Conservation (phyloP, 2,113 vertebrate species). For the Neomonachus schauinslandi region DNA sequence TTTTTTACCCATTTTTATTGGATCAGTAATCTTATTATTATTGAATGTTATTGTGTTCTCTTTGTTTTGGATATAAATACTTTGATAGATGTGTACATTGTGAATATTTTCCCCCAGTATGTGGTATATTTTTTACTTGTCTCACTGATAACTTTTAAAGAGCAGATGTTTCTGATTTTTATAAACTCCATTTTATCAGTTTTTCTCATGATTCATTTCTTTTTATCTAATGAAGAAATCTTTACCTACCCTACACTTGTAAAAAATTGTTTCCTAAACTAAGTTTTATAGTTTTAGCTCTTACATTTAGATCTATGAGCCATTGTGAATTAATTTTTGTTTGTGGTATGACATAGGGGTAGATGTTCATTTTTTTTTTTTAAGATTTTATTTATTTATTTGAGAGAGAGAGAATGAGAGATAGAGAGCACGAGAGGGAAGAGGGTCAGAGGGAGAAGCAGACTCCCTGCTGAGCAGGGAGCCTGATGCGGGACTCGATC, state of each 20-base stretch:
- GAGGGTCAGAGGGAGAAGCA: no score
- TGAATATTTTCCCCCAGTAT: not conserved
- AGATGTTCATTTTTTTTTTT: not conserved
- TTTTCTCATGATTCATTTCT: not conserved
- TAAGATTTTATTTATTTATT: no score
- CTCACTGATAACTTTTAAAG: conserved; percentile 31
- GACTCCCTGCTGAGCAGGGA: no score
- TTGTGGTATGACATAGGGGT: not conserved
- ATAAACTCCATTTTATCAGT: not conserved
- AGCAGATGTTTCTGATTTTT: conserved; percentile 33
- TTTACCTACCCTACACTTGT: not conserved
- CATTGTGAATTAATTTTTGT: conserved; percentile 9
- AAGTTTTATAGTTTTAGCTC: not conserved
- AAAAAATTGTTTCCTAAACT: conserved; percentile 1
- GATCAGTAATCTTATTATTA: not conserved
- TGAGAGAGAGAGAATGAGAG: no score
- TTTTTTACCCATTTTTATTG: not conserved
- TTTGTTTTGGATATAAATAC: not conserved
- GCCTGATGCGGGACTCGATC: no score
- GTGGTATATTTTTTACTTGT: not conserved
- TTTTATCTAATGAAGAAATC: conserved; percentile 16
- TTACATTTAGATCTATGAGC: not conserved
- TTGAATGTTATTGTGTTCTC: conserved; percentile 5
- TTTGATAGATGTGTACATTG: not conserved
- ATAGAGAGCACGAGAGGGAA: no score